These are phyloP conservation scores for Sebastes iracundus DNA, from an alignment of 2,797 vertebrate genomes.

Conservation along the genomic window DNA sequence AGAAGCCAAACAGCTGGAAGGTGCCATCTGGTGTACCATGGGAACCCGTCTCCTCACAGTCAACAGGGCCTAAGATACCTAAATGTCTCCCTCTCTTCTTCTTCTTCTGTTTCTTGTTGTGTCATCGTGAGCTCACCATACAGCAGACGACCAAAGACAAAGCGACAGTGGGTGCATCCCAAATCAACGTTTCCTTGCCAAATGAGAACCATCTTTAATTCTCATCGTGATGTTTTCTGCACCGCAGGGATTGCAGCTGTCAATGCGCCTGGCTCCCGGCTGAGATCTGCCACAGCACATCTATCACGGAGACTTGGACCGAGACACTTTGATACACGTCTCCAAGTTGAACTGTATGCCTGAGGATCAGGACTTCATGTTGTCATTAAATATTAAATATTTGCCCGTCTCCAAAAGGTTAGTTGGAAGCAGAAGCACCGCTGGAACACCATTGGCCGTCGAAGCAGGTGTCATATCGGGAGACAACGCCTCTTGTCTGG, in stretches of 20 bases:
- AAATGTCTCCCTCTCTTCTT: neutral
- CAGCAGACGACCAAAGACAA: neutral
- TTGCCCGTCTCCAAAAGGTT: too few relatives aligned
- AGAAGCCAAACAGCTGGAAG: constrained; percentile 17
- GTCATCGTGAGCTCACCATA: neutral
- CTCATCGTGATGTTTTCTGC: neutral
- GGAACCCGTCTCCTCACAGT: neutral
- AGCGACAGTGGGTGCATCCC: too few relatives aligned
- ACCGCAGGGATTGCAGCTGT: neutral
- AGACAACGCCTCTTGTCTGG: too few relatives aligned
- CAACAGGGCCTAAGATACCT: neutral
- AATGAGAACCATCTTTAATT: neutral
- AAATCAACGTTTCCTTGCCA: neutral
- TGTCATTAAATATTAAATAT: too few relatives aligned
- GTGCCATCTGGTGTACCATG: constrained; percentile 16
- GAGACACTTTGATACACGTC: neutral
- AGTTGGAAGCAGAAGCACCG: too few relatives aligned
- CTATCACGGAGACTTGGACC: neutral
- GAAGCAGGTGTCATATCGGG: too few relatives aligned
- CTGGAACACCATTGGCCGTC: too few relatives aligned
- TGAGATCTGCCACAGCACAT: neutral
- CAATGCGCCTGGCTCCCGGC: too few relatives aligned
- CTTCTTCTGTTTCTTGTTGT: neutral
- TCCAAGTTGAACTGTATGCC: too few relatives aligned
- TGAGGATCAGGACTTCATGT: too few relatives aligned